Base-by-base conservation (phyloP, 2,888 invertebrate genomes). In the Hypselothyrea guttata region DNA sequence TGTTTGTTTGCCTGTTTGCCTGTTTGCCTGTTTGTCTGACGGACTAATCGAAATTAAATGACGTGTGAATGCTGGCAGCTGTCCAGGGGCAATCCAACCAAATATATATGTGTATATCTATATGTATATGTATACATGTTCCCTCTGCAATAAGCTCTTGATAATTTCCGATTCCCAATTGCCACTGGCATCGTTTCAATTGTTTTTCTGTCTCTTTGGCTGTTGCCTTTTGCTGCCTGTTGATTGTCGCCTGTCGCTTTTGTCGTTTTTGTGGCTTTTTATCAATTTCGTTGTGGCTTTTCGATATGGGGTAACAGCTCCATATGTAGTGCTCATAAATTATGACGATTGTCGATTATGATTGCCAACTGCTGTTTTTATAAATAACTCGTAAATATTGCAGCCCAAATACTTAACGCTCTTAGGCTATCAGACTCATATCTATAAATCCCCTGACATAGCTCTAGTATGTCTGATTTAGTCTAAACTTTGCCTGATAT, bases 11-110 rank as follows among this genome's bases (percentile, higher is more conserved):
- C 42, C 48, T 45, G 53, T 47, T 42, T 49, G 54, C 35, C 62
- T 53, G 40, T 38, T 46, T 47, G 46, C 35, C n/a, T n/a, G n/a
- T n/a, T n/a, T n/a, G n/a, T n/a, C 33, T 33, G 41, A 27, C 22
- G 63, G 64, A 82, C 88, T 89, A 89, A 89, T 89, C 88, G 88
- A 88, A 88, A 88, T 88, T 88, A 89, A 89, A 89, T 89, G 88
- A 89, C 87, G 88, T 89, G 88, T 88, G 88, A 89, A 88, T 83
- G 75, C 75, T 72, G 76, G 72, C 88, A 88, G 88, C 87, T 88
- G 88, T 64, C 58, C 48, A 40, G 18, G 11, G 16, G 16, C 12
- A 12, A 0, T 12, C n/a, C n/a, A 13, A 35, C 34, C 34, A 35
- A 66, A 75, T 76, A 71, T 59, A 81, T 67, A 74, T 77, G 52